Evolutionary conservation across 2,888 invertebrate genomes (phyloP).

Genomic region (Orthosia cruda): DNA sequence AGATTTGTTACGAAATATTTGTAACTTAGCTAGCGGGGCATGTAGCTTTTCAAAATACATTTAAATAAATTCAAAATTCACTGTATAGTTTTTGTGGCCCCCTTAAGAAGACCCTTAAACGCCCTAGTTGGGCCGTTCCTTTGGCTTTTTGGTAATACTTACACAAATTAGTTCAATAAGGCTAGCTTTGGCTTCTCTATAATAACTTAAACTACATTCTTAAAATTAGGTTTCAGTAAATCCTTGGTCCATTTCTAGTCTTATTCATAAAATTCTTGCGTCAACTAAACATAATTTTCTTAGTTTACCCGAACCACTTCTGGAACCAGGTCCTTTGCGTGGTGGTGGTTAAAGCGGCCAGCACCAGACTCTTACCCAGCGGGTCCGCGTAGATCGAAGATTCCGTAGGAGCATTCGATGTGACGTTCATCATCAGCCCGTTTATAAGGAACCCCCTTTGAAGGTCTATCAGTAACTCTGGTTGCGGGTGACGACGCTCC

Average conservation of each 20-base stretch:
- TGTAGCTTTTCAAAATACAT: not conserved
- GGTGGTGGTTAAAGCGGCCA: constrained; percentile 65
- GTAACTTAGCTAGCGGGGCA: too few species aligned
- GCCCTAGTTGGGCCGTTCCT: too few species aligned
- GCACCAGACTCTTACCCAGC: constrained; percentile 36
- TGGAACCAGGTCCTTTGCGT: constrained; percentile 75
- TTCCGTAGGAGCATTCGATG: constrained; percentile 48
- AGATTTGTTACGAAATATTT: too few species aligned
- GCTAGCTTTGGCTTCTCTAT: not conserved
- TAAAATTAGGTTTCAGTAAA: constrained; percentile 24
- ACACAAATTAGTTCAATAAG: not conserved
- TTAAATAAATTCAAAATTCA: not conserved
- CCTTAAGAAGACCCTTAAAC: too few species aligned
- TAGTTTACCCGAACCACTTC: constrained; percentile 68
- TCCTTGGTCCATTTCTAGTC: constrained; percentile 4
- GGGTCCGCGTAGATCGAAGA: constrained; percentile 77
- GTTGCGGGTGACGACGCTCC: constrained; percentile 77
- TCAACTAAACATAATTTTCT: not conserved
- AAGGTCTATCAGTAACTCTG: constrained; percentile 81
- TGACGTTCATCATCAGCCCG: constrained; percentile 41
- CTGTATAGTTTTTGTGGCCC: not conserved
- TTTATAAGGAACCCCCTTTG: constrained; percentile 78
- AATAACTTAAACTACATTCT: constrained; percentile 13
- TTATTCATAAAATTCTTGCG: not conserved
- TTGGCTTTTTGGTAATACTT: not conserved